Evolutionary conservation across 1,140 invertebrate species (phyloP).

Genomic region (Drosophila persimilis): DNA sequence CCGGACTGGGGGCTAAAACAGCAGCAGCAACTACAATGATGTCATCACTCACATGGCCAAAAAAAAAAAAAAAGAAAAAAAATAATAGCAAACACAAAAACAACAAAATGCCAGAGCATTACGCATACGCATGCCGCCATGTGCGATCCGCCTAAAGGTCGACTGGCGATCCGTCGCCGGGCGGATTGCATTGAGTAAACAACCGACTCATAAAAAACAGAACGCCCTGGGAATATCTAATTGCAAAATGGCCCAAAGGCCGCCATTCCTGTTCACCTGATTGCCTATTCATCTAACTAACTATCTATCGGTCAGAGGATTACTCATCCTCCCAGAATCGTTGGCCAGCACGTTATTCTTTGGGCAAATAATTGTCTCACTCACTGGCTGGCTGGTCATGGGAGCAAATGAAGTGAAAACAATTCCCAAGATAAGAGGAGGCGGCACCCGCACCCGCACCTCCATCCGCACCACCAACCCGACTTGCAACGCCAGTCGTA

Average conservation of each 20-base stretch:
- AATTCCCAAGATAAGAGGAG: not conserved
- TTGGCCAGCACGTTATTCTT: no score
- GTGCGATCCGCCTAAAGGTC: constrained; percentile 49
- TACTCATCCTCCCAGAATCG: no score
- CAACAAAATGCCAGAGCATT: constrained; percentile 40
- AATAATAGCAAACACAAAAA: not conserved
- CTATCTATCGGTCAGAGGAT: no score
- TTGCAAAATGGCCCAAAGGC: constrained; percentile 1
- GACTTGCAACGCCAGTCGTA: constrained; percentile 31
- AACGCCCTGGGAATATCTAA: constrained; percentile 32
- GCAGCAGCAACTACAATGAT: constrained; percentile 17
- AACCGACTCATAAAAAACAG: constrained; percentile 13
- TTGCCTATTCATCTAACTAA: constrained; percentile 14
- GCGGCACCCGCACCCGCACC: no score
- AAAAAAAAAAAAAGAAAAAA: constrained; percentile 4
- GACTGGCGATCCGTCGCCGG: not conserved
- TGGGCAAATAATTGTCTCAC: constrained; percentile 4
- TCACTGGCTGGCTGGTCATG: not conserved
- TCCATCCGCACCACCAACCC: not conserved
- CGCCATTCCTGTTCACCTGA: constrained; percentile 26
- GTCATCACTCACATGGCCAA: constrained; percentile 25
- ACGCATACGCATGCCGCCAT: constrained; percentile 63
- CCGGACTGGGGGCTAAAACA: not conserved
- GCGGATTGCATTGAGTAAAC: constrained; percentile 53
- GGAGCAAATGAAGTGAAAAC: not conserved